These are phyloP conservation scores for Phalanger gymnotis DNA, from an alignment of 2,797 vertebrate genomes.

Conservation along the genomic window DNA sequence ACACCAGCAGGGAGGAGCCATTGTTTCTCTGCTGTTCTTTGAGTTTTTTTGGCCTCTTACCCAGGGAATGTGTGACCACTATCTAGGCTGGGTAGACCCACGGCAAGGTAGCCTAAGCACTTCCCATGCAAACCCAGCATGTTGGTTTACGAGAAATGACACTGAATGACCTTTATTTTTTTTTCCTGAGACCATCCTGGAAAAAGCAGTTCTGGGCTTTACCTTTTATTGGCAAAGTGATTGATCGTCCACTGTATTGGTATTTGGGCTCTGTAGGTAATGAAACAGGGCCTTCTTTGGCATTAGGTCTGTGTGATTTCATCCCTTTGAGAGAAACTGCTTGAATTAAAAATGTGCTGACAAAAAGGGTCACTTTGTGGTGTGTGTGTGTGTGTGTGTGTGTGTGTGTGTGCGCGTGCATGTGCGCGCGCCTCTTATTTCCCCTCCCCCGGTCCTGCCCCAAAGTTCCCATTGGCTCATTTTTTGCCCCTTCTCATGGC, in stretches of 20 bases:
- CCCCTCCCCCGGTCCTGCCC: slow-evolving; percentile 25
- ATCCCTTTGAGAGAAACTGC: slow-evolving; percentile 34
- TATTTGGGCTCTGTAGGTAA: neutral
- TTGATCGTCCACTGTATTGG: neutral
- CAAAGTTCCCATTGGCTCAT: neutral
- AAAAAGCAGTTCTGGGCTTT: neutral
- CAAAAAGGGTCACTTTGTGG: neutral
- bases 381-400: neutral
- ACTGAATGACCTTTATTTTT: neutral
- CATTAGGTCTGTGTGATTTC: neutral
- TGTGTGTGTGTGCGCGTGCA: neutral
- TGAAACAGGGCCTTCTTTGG: neutral
- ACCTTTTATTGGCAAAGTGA: neutral
- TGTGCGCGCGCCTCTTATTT: neutral
- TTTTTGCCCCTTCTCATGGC: slow-evolving; percentile 35
- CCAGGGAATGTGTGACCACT: neutral
- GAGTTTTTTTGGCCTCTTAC: fast-evolving
- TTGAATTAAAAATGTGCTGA: neutral
- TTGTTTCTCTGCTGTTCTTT: neutral
- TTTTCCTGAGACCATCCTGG: neutral
- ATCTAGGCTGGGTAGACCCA: neutral
- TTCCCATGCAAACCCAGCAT: neutral
- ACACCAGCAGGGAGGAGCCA: too few relatives aligned
- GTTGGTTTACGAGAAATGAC: neutral
- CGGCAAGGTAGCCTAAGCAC: neutral